Evolutionary conservation across 1,140 invertebrate species (phyloP).

Genomic region (Octopus sinensis): DNA sequence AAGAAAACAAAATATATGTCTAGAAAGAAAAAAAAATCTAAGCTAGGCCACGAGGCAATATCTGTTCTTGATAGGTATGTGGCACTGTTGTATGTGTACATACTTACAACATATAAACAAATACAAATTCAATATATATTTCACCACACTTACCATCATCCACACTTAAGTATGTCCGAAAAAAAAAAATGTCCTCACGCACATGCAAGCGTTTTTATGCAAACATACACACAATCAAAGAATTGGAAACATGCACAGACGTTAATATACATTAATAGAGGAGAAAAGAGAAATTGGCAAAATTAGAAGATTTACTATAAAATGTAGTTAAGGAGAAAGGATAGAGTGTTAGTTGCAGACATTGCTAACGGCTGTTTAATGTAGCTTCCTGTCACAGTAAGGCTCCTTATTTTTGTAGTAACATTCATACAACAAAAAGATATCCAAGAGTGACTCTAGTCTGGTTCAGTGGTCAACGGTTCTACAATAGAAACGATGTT

Average conservation of each 20-base stretch:
- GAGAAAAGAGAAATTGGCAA: neutral
- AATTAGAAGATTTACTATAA: neutral
- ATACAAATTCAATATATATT: no score
- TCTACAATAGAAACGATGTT: no score
- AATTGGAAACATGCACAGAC: neutral
- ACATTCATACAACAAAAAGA: neutral
- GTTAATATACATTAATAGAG: neutral
- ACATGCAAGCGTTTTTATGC: no score
- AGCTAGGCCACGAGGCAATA: conserved; percentile 1
- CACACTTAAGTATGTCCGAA: no score
- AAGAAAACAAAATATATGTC: neutral
- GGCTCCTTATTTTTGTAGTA: neutral
- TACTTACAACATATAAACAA: no score
- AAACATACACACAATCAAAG: neutral
- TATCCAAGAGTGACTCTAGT: no score
- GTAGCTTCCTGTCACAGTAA: neutral
- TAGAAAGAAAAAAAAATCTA: neutral
- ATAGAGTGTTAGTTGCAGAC: neutral
- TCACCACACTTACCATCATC: no score
- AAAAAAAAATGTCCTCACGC: no score
- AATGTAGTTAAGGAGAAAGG: no score
- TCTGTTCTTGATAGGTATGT: conserved; percentile 2
- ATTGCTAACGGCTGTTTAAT: neutral
- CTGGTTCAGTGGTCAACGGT: no score
- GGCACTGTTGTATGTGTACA: neutral